phyloP scores from a whole-genome alignment of 2,888 invertebrate species.

The Amiota mariae region DNA sequence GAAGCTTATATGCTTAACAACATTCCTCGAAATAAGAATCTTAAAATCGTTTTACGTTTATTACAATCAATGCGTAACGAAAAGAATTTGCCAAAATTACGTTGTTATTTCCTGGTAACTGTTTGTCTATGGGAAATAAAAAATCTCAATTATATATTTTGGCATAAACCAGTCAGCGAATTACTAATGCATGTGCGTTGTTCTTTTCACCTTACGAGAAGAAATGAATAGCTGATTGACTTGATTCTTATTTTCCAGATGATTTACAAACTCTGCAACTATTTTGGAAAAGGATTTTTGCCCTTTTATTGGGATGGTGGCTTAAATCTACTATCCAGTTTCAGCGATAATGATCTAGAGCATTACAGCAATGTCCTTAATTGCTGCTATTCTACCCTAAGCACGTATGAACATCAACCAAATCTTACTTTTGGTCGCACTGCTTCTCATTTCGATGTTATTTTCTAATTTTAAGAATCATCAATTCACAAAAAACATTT shows the following conservation, averaged over 20 bases:
- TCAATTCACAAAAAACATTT: no score
- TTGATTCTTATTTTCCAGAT: constrained; percentile 41
- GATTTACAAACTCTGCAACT: constrained; percentile 40
- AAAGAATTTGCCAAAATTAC: constrained; percentile 36
- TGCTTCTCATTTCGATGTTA: constrained; percentile 30
- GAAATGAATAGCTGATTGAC: not conserved
- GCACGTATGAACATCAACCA: constrained; percentile 19
- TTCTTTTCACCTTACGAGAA: not conserved
- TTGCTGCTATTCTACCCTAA: constrained; percentile 12
- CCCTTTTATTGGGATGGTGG: constrained; percentile 44
- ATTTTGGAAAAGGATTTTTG: constrained; percentile 37
- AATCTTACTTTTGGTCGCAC: constrained; percentile 29
- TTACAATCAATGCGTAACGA: constrained; percentile 45
- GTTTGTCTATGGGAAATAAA: constrained; percentile 43
- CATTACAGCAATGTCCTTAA: constrained; percentile 25
- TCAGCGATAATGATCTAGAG: not conserved
- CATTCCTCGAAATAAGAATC: constrained; percentile 20
- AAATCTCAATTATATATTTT: constrained; percentile 33
- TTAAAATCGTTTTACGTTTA: constrained; percentile 44
- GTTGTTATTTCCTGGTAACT: constrained; percentile 47
- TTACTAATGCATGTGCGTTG: constrained; percentile 47
- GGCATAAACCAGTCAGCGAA: constrained; percentile 35
- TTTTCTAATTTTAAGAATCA: not conserved
- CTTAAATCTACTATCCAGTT: constrained; percentile 41
- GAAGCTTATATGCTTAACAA: constrained; percentile 39